These are phyloP conservation scores for Palaemon carinicauda DNA, from an alignment of 1,140 invertebrate species.

Conservation along the genomic window DNA sequence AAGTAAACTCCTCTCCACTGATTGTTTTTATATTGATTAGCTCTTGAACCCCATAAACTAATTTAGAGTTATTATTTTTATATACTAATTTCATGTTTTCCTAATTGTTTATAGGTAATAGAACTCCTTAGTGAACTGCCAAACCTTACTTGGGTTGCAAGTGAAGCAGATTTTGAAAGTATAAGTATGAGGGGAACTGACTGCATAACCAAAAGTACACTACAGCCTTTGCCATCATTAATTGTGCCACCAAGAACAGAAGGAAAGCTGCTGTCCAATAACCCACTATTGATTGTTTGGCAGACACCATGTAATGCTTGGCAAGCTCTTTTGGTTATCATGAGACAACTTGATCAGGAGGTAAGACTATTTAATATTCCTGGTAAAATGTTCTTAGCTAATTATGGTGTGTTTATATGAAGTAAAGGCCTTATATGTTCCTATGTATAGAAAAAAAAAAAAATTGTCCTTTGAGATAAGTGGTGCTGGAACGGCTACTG, in stretches of 20 bases:
- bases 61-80: not conserved
- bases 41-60: not conserved
- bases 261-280: conserved; percentile 10
- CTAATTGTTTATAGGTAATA: conserved; percentile 30
- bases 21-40: not conserved
- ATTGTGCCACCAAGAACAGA: conserved; percentile 29
- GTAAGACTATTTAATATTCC: not conserved
- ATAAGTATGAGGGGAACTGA: conserved; percentile 28
- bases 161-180: not conserved
- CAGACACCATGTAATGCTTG: conserved; percentile 45
- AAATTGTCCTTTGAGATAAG: no score
- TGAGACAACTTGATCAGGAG: conserved; percentile 41
- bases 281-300: conserved; percentile 23
- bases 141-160: conserved; percentile 40
- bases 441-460: no score
- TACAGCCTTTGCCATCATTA: conserved; percentile 34
- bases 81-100: not conserved
- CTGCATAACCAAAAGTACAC: conserved; percentile 17
- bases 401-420: not conserved
- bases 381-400: not conserved
- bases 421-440: not conserved
- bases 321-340: conserved; percentile 36
- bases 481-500: no score
- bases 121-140: conserved; percentile 52
- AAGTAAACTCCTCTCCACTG: no score